Evolutionary conservation across 92 coral and sea anemone genomes (phyloP).

Genomic region (Chrysogorgia sp.): DNA sequence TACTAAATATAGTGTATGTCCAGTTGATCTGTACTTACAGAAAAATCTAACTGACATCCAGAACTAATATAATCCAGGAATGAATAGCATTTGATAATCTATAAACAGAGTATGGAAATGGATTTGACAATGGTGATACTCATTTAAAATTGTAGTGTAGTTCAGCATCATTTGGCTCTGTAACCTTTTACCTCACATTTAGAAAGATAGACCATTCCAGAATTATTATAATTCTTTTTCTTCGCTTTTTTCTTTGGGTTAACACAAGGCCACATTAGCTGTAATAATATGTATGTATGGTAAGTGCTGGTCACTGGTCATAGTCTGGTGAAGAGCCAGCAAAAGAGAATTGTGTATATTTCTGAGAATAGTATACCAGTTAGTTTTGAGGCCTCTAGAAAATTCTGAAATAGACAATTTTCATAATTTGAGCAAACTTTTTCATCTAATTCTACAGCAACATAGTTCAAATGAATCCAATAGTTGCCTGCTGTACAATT

Average conservation of each 20-base stretch:
- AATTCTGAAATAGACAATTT: too few species aligned
- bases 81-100: slow-evolving; percentile 78
- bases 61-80: slow-evolving; percentile 85
- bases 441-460: too few species aligned
- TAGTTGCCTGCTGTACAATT: too few species aligned
- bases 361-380: too few species aligned
- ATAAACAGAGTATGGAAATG: slow-evolving; percentile 17
- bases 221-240: slow-evolving; percentile 83
- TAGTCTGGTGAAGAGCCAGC: too few species aligned
- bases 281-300: background rate
- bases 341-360: too few species aligned
- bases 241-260: slow-evolving; percentile 91
- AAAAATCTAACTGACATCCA: slow-evolving; percentile 93
- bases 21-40: slow-evolving; percentile 82
- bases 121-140: background rate
- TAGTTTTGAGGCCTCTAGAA: too few species aligned
- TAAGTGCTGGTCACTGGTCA: too few species aligned
- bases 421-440: too few species aligned
- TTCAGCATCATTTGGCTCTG: background rate
- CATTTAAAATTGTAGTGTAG: background rate
- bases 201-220: slow-evolving; percentile 79
- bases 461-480: too few species aligned
- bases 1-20: too few species aligned
- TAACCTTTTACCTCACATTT: slow-evolving; percentile 87
- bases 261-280: slow-evolving; percentile 93